These are phyloP conservation scores for Odontomyia ornata DNA, from an alignment of 2,888 invertebrate genomes.

Conservation along the genomic window DNA sequence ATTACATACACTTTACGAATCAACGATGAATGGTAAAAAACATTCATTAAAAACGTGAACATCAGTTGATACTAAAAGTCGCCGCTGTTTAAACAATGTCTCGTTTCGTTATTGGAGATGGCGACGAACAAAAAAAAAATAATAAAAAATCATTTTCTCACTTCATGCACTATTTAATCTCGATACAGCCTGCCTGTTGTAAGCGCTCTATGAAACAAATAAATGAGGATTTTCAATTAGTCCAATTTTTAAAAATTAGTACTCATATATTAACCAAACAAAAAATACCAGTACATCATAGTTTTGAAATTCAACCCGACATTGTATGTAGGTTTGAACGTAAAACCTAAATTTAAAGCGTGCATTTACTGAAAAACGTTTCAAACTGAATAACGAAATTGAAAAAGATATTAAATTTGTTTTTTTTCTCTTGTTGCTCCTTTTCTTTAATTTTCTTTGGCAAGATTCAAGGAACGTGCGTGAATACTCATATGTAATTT, in stretches of 20 bases:
- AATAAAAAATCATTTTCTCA: neutral
- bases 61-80: neutral
- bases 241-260: neutral
- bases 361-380: neutral
- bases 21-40: neutral
- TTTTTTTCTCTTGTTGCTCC: too few relatives aligned
- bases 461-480: neutral
- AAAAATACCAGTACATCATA: neutral
- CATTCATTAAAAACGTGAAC: neutral
- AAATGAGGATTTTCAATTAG: constrained; percentile 25
- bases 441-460: too few relatives aligned
- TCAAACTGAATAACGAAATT: too few relatives aligned
- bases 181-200: neutral
- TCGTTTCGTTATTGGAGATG: neutral
- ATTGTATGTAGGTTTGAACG: neutral
- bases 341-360: neutral
- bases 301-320: neutral
- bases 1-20: constrained; percentile 5
- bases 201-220: neutral
- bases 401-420: too few relatives aligned
- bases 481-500: neutral
- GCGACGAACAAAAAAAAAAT: too few relatives aligned
- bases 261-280: neutral
- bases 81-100: constrained; percentile 8
- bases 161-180: constrained; percentile 22